Evolutionary conservation across 1,140 invertebrate species (phyloP), one percentile per base, ranked within the genome.

Genomic region (Bradynema listronoti): DNA sequence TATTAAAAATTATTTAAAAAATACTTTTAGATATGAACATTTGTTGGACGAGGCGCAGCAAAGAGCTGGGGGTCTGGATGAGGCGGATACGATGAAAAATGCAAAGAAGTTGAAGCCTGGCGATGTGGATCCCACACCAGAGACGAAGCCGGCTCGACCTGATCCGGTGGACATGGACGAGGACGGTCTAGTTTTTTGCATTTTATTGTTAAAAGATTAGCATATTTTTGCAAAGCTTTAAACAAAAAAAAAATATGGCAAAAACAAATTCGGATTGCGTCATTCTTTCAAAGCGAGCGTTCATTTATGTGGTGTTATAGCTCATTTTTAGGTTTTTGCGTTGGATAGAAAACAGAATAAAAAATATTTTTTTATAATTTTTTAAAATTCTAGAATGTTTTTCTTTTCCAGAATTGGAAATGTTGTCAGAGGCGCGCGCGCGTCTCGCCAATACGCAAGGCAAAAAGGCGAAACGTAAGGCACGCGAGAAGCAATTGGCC

Each of bases 151-250:
- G 27, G 95, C 94, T 0, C 83, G 94, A 55, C 94, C 95, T 14
- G 94, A 98, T 83, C 93, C 94, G n/a, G 92, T 97, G 73, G 94
- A 98, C 78, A 98, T 98, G 94, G 94, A 98, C 82, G 93, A 98
- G 85, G 93, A 97, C 85, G 91, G 88, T 90, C 78, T 65, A n/a
- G 5, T 25, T 19, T 50, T 22, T 47, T 47, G 7, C 7, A 9
- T 7, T 24, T 9, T 47, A 14, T 60, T 59, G 11, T 45, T 59
- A n/a, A 16, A 1, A n/a, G n/a, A n/a, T n/a, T n/a, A n/a, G n/a
- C n/a, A n/a, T n/a, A n/a, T n/a, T n/a, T n/a, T n/a, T n/a, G n/a
- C n/a, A n/a, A n/a, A n/a, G n/a, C n/a, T n/a, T n/a, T n/a, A n/a
- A n/a, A n/a, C n/a, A n/a, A n/a, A n/a, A n/a, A n/a, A n/a, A n/a